Conservation (phyloP, 2,113 vertebrate genomes). For the Engystomops pustulosus region DNA sequence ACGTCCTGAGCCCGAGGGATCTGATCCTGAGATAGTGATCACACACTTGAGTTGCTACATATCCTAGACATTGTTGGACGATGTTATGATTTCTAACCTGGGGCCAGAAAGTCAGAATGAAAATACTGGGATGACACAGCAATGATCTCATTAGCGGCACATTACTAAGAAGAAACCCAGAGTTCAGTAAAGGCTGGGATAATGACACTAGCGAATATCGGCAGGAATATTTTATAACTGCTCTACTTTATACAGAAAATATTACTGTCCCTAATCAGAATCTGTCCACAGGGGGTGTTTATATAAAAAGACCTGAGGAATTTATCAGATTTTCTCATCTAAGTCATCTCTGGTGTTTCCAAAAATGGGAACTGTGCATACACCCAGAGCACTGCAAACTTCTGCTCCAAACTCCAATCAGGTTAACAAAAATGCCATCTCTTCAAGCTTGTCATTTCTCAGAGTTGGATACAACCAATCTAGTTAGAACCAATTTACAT, state of each 20-base stretch:
- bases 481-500: too few relatives aligned
- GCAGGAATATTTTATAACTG: background rate
- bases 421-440: too few relatives aligned
- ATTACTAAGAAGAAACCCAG: too few relatives aligned
- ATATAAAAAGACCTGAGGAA: too few relatives aligned
- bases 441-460: too few relatives aligned
- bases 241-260: background rate
- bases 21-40: background rate
- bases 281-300: too few relatives aligned
- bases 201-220: background rate
- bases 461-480: too few relatives aligned
- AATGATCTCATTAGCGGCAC: background rate
- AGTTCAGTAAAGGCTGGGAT: background rate
- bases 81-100: slow-evolving; percentile 5
- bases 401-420: too few relatives aligned
- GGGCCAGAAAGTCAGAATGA: background rate
- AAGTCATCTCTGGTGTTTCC: too few relatives aligned
- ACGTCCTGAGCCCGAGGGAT: background rate
- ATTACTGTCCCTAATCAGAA: background rate
- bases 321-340: too few relatives aligned
- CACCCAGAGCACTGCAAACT: too few relatives aligned
- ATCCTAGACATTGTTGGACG: background rate
- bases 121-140: background rate
- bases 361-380: too few relatives aligned
- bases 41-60: background rate